A percentile compares a stretch with the other conserved stretches of the same genome.
Conservation (phyloP, 2,888 invertebrate genomes). For the Argyra leucocephala region DNA sequence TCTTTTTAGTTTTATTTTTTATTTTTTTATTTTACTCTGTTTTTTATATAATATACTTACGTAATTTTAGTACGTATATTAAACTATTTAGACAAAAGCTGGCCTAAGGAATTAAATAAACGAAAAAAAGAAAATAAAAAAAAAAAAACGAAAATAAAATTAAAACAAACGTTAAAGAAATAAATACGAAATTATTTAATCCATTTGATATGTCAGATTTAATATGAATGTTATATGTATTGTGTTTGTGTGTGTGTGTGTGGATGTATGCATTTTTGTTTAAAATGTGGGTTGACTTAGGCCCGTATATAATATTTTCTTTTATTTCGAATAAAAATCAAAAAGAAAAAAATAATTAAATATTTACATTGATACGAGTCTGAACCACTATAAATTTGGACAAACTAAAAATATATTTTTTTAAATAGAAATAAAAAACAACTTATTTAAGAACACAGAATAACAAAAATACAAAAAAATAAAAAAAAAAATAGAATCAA, state of each 20-base stretch:
- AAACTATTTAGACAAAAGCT: background rate
- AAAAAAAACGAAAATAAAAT: background rate
- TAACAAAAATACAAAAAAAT: too few species aligned
- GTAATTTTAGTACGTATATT: background rate
- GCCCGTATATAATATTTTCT: too few species aligned
- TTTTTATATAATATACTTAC: too few species aligned
- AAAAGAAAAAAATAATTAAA: too few species aligned
- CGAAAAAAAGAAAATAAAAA: background rate
- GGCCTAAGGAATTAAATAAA: background rate
- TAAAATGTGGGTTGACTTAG: background rate
- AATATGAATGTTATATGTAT: background rate
- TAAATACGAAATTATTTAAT: background rate
- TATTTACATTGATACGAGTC: background rate
- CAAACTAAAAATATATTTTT: too few species aligned
- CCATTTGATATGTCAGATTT: conserved; percentile 3
- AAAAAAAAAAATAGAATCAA: too few species aligned
- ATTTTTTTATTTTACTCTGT: background rate
- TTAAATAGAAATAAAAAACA: too few species aligned
- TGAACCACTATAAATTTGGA: background rate
- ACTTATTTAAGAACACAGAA: too few species aligned
- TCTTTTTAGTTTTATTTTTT: background rate
- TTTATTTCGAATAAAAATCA: too few species aligned
- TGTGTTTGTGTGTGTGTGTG: background rate
- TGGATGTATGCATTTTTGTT: background rate
- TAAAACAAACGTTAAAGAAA: background rate